These are phyloP conservation scores for Calyptomena viridis DNA, from an alignment of 2,113 vertebrate species.

Conservation along the genomic window DNA sequence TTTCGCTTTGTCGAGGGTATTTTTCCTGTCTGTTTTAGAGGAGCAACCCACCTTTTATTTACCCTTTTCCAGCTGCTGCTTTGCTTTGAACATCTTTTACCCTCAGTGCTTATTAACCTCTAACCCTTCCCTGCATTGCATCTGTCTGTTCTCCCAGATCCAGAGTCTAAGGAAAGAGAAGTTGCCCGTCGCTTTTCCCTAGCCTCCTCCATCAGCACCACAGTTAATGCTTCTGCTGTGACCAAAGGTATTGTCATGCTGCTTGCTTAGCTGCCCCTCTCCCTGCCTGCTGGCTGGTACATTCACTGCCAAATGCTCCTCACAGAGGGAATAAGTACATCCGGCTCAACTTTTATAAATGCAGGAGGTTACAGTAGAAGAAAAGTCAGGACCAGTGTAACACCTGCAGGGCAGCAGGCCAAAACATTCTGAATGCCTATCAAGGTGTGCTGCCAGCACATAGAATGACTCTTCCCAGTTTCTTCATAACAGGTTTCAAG, in stretches of 20 bases:
- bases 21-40: not conserved
- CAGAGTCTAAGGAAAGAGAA: constrained; percentile 82
- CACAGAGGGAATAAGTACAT: not conserved
- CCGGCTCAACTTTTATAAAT: not conserved
- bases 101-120: constrained; percentile 42
- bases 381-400: not conserved
- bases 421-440: not conserved
- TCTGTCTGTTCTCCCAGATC: constrained; percentile 75
- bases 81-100: constrained; percentile 38
- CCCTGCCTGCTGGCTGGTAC: not conserved
- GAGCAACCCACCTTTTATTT: not conserved
- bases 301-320: not conserved
- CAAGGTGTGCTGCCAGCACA: not conserved
- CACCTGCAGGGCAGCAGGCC: not conserved
- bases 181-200: constrained; percentile 88
- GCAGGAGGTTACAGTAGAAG: not conserved
- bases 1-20: not conserved
- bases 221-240: constrained; percentile 75
- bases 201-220: constrained; percentile 83
- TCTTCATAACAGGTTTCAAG: not conserved
- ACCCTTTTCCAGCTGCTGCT: constrained; percentile 11
- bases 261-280: constrained; percentile 23
- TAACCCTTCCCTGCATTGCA: constrained; percentile 63
- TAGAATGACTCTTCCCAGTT: not conserved
- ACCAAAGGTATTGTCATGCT: constrained; percentile 84